Evolutionary conservation across 2,888 invertebrate genomes (phyloP).

Genomic region (Julus scanicus): DNA sequence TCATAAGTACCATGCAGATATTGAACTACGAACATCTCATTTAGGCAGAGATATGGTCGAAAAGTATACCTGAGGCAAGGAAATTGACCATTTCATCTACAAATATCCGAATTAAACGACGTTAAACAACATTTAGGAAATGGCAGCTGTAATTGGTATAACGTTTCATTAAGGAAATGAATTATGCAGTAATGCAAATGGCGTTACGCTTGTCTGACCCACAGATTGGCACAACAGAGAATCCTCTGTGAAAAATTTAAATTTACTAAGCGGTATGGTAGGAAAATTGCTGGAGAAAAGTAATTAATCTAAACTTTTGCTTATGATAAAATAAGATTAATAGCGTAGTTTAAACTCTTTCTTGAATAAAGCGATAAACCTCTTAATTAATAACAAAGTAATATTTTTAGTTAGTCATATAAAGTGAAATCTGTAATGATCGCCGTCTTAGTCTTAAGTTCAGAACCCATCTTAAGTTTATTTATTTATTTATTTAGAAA

Average conservation of each 20-base stretch:
- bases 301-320: neutral
- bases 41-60: too few relatives aligned
- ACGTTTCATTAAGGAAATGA: slow-evolving; percentile 8
- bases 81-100: neutral
- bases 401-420: too few relatives aligned
- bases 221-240: neutral
- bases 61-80: too few relatives aligned
- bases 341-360: neutral
- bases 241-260: neutral
- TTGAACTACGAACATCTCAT: neutral
- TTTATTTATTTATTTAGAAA: too few relatives aligned
- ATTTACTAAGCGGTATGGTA: neutral
- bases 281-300: neutral
- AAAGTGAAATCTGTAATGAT: too few relatives aligned
- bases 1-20: too few relatives aligned
- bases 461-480: too few relatives aligned
- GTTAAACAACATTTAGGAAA: neutral
- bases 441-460: too few relatives aligned
- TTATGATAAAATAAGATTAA: neutral
- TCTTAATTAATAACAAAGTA: too few relatives aligned
- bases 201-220: neutral
- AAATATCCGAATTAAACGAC: neutral
- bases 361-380: too few relatives aligned
- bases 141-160: neutral
- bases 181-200: slow-evolving; percentile 33